Base-by-base conservation (phyloP, 2,113 vertebrate species). In the Nothobranchius furzeri region DNA sequence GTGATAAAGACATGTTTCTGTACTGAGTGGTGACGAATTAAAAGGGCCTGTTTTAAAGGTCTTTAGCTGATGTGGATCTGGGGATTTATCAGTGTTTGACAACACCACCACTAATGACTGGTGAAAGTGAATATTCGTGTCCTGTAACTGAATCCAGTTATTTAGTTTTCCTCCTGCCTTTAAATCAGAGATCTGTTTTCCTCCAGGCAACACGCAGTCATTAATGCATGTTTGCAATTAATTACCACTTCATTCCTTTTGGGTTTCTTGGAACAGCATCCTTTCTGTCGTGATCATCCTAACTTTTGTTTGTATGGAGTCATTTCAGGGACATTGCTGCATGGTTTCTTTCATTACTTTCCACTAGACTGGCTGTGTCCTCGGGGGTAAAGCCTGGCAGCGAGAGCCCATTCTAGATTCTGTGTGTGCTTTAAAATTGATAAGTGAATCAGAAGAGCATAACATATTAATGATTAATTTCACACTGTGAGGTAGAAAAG, bases 391-490 rank as follows among this genome's bases (percentile, higher is more conserved):
- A 61, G 53, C 49, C 67, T 76, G 64, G 70, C 70, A 77, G 73
- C 50, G 0, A 51, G 14, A 48, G 50, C 48, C 55, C 54, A 70
- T 82, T 85, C 64, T 40, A 63, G 70, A 78, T 78, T 82, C 83
- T 87, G 87, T 91, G 89, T 86, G 83, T 75, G 64, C 71, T 87
- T 87, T 90, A 83, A 88, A 85, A 89, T 88, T 88, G 82, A 90
- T 88, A 85, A 86, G 85, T 85, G 84, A 85, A 90, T 90, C 87
- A 82, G 76, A 90, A 42, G 60, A 87, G 87, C 88, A 88, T 81
- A 71, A 64, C 75, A 84, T 84, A 88, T 92, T 86, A 77, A 86
- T 85, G 82, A 91, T 91, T 90, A 77, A 92, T 90, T 86, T 85
- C 78, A 79, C 81, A 81, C 81, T 83, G 83, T 83, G 76, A 81